Conservation (phyloP, 2,113 vertebrate species). For the Trachemys scripta region DNA sequence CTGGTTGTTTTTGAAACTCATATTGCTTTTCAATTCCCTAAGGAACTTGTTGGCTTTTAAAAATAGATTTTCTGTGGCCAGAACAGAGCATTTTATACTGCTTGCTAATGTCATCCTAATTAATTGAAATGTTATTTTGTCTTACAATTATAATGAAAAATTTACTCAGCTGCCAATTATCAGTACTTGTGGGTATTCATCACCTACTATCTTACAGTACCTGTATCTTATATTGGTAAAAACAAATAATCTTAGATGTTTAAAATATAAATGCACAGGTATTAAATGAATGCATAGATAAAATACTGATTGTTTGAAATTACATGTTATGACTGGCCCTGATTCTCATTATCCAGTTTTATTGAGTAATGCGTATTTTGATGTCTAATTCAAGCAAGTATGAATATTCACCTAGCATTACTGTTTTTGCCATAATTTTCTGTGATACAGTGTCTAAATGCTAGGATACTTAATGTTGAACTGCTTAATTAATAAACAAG, state of each 20-base stretch:
- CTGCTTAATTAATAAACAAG: neutral
- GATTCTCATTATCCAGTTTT: conserved; percentile 10
- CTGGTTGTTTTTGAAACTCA: neutral
- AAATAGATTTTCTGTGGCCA: neutral
- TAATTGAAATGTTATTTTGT: neutral
- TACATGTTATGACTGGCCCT: neutral
- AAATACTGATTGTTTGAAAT: conserved; percentile 18
- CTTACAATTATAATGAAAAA: conserved; percentile 9
- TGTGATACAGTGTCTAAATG: neutral
- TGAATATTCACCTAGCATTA: conserved; percentile 31
- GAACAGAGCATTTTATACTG: neutral
- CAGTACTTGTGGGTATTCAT: neutral
- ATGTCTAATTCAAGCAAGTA: conserved; percentile 36
- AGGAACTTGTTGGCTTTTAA: neutral
- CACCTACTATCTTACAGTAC: neutral
- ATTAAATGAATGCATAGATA: neutral
- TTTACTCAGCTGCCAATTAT: neutral
- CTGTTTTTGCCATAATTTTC: neutral
- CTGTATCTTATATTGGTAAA: neutral
- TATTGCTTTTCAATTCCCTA: neutral
- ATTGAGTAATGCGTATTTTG: conserved; percentile 38
- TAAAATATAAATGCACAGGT: neutral
- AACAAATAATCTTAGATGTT: conserved; percentile 13
- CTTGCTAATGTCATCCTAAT: neutral
- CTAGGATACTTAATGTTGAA: neutral